Base-by-base conservation (phyloP, 1,140 invertebrate species). In the Drosophila oshimai region DNA sequence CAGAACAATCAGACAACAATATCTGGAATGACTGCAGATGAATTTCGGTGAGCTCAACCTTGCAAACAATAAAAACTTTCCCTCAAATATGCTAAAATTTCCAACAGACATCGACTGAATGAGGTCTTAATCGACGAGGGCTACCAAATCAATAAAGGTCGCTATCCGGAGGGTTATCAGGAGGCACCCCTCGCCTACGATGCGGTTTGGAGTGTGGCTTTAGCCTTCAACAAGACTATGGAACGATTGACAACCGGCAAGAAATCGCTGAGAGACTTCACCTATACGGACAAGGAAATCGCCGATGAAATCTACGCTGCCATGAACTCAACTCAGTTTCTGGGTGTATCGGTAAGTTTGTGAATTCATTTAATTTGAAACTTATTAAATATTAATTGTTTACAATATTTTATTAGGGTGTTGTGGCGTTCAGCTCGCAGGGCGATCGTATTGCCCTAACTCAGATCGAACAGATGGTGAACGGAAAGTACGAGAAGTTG, bases 391-490 rank as follows among this genome's bases (percentile, higher is more conserved):
- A 10, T n/a, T 13, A 12, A 20, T 24, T n/a, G 1, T 4, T 17
- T 10, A 9, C 6, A 4, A 2, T 2, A 0, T 17, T 17, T 5
- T 92, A 92, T 24, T 90, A 98, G 97, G 97, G 97, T 44, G 94
- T 95, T 72, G 97, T 99, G 37, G 97, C 97, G 3, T 99, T 99
- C 92, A 99, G 97, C 81, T 98, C 98, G 0, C 96, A 98, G 92
- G 99, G 99, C 74, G 99, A 99, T 92, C 94, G 99, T 76, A 99
- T 99, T 84, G 98, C 98, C n/a, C 93, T 98, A 90, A 99, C 98
- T 5, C 97, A 99, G 92, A 98, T 99, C 64, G 99, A 99, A 91
- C 99, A 99, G 92, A 95, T 99, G 92, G 95, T 95, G 76, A 96
- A 98, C 92, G 98, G 98, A 44, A 97, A 96, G 87, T 99, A 99